Conservation (phyloP, 2,888 invertebrate genomes). For the Villa cingulata region DNA sequence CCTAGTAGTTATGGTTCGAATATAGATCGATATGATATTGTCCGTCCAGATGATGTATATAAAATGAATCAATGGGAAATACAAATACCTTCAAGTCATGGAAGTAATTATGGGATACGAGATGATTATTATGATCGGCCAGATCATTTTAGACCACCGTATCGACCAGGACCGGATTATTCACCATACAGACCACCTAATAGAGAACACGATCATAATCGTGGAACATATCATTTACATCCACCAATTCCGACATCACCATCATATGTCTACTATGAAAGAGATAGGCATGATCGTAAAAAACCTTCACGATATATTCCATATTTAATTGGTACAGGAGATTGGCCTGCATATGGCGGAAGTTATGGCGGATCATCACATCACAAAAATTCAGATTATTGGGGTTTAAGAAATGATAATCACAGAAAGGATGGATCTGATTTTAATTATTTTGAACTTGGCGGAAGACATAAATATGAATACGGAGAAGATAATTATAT, state of each 20-base stretch:
- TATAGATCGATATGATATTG: slow-evolving; percentile 30
- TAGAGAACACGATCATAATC: slow-evolving; percentile 13
- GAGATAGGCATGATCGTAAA: slow-evolving; percentile 22
- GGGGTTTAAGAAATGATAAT: slow-evolving; percentile 38
- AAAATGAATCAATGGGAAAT: slow-evolving; percentile 27
- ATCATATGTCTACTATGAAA: slow-evolving; percentile 26
- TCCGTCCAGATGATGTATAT: slow-evolving; percentile 20
- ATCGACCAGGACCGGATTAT: slow-evolving; percentile 20
- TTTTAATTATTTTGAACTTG: slow-evolving; percentile 36
- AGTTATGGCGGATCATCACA: slow-evolving; percentile 38
- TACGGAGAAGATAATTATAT: slow-evolving; percentile 33
- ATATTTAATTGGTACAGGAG: slow-evolving; percentile 40
- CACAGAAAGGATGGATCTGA: slow-evolving; percentile 26
- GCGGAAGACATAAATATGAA: slow-evolving; percentile 32
- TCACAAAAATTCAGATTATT: slow-evolving; percentile 36
- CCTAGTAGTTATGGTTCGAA: slow-evolving; percentile 28
- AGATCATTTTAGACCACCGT: slow-evolving; percentile 27
- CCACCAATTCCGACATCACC: slow-evolving; percentile 18
- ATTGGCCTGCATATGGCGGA: slow-evolving; percentile 49
- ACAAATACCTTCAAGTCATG: slow-evolving; percentile 23
- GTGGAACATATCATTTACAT: slow-evolving; percentile 11
- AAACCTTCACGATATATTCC: slow-evolving; percentile 38
- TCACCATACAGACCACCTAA: slow-evolving; percentile 29
- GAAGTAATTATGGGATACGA: slow-evolving; percentile 26
- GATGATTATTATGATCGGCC: slow-evolving; percentile 18